Evolutionary conservation across 2,113 vertebrate genomes (phyloP).

Genomic region (Phyllostomus discolor): DNA sequence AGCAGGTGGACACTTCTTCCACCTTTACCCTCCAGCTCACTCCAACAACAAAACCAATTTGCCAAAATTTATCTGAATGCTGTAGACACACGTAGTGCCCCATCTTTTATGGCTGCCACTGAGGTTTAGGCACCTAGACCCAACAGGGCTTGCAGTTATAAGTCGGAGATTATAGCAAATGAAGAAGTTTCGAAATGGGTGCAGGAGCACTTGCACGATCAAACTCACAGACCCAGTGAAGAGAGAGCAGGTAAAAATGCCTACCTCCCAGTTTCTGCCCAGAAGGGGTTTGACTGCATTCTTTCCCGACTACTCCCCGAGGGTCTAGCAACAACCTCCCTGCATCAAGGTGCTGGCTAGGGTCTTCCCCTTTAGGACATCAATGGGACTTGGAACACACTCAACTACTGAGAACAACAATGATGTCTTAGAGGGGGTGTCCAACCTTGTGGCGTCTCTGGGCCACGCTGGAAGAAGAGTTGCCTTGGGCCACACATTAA

Average conservation of each 20-base stretch:
- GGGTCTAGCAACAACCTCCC: not conserved
- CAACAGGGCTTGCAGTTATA: not conserved
- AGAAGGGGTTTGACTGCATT: not conserved
- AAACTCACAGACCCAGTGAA: not conserved
- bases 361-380: not conserved
- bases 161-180: not conserved
- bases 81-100: not conserved
- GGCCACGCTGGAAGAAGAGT: too few relatives aligned
- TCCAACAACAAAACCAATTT: not conserved
- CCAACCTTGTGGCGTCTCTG: too few relatives aligned
- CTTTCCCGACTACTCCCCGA: not conserved
- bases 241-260: not conserved
- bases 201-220: not conserved
- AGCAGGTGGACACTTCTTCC: not conserved
- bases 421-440: not conserved
- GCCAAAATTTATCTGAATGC: not conserved
- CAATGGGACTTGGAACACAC: not conserved
- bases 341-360: not conserved
- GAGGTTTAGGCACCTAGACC: not conserved
- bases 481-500: too few relatives aligned
- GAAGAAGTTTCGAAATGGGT: not conserved
- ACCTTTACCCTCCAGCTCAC: not conserved
- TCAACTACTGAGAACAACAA: not conserved
- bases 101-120: not conserved
- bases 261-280: not conserved